These are phyloP conservation scores for Sminthurides aquaticus DNA, from an alignment of 2,888 invertebrate genomes.

Conservation along the genomic window DNA sequence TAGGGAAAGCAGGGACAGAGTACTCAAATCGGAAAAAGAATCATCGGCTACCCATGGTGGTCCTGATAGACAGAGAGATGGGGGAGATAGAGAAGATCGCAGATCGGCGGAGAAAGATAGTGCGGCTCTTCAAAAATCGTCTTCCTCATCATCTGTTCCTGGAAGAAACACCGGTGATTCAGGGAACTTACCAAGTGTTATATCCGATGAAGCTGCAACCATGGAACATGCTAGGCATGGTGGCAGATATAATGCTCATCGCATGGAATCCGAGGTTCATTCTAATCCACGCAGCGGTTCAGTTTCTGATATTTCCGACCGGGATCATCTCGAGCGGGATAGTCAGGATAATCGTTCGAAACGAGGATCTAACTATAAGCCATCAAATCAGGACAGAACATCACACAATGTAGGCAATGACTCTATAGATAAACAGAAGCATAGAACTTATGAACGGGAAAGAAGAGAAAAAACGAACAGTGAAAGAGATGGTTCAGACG, in stretches of 20 bases:
- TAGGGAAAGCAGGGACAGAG: constrained; percentile 18
- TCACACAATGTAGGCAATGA: background rate
- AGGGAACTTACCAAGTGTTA: background rate
- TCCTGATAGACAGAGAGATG: constrained; percentile 3
- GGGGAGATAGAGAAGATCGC: constrained; percentile 6
- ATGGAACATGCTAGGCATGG: background rate
- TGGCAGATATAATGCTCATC: background rate
- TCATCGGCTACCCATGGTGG: constrained; percentile 6
- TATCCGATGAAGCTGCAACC: background rate
- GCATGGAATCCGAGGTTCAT: background rate
- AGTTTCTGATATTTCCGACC: constrained; percentile 17
- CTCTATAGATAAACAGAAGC: background rate
- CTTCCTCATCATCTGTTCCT: constrained; percentile 3
- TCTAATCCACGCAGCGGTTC: constrained; percentile 1
- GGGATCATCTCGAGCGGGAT: constrained; percentile 20
- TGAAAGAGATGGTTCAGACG: background rate
- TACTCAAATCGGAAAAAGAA: constrained; percentile 20
- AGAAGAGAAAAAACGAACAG: background rate
- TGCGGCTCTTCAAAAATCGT: background rate
- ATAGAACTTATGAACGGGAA: background rate
- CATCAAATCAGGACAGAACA: background rate
- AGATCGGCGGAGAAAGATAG: constrained; percentile 11
- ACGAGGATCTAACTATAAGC: background rate
- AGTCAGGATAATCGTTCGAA: constrained; percentile 16
- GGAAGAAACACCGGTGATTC: background rate